Conservation (phyloP, 2,888 invertebrate genomes). For the Phoronis australis region DNA sequence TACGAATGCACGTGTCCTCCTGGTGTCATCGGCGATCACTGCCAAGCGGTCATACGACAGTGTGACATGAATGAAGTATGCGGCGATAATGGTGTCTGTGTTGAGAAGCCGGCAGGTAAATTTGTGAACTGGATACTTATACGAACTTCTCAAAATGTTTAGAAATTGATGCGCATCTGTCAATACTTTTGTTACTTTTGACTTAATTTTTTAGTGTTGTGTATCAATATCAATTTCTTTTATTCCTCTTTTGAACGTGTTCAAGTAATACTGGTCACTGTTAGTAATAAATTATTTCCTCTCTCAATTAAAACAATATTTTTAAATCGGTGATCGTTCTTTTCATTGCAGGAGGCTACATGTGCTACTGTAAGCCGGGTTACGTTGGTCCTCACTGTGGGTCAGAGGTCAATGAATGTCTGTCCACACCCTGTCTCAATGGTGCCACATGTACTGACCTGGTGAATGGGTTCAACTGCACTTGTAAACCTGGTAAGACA, state of each 20-base stretch:
- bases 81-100: slow-evolving; percentile 33
- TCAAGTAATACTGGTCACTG: no score
- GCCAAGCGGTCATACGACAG: slow-evolving; percentile 27
- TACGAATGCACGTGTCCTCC: slow-evolving; percentile 14
- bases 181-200: not conserved
- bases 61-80: slow-evolving; percentile 32
- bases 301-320: not conserved
- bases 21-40: slow-evolving; percentile 25
- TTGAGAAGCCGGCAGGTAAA: slow-evolving; percentile 29
- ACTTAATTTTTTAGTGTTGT: no score
- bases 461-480: slow-evolving; percentile 6
- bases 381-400: slow-evolving; percentile 61
- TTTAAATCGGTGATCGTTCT: not conserved
- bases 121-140: not conserved
- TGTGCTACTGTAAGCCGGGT: slow-evolving; percentile 59
- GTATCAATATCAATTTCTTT: no score
- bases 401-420: slow-evolving; percentile 83
- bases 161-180: not conserved
- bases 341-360: slow-evolving; percentile 33
- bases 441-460: slow-evolving; percentile 67
- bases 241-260: no score
- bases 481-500: not conserved
- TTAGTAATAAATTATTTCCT: not conserved
- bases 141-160: not conserved
- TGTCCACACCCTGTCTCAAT: slow-evolving; percentile 86